These are phyloP conservation scores for Agrotis ipsilon DNA, from an alignment of 2,888 invertebrate genomes.

Conservation along the genomic window DNA sequence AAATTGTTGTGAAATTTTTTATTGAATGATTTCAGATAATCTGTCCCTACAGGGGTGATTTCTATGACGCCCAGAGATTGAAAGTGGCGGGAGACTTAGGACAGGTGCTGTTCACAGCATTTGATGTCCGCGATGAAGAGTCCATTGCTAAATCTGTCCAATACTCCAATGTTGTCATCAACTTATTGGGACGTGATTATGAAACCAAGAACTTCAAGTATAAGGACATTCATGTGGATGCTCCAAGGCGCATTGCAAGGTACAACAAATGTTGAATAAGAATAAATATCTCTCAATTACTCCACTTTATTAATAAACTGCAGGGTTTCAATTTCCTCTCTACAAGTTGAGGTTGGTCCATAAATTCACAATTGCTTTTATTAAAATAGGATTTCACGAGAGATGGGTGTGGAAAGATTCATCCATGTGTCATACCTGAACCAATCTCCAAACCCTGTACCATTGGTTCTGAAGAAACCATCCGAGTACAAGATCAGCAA, in stretches of 20 bases:
- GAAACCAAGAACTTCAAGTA: slow-evolving; percentile 97
- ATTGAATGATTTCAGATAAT: slow-evolving; percentile 93
- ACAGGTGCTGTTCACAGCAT: slow-evolving; percentile 97
- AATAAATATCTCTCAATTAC: background rate
- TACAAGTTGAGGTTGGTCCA: too few species aligned
- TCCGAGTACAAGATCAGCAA: slow-evolving; percentile 95
- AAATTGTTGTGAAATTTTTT: background rate
- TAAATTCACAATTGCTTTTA: background rate
- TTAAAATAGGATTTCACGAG: slow-evolving; percentile 76
- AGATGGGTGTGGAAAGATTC: slow-evolving; percentile 96
- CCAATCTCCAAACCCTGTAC: slow-evolving; percentile 93
- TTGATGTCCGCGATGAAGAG: slow-evolving; percentile 95
- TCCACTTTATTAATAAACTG: background rate
- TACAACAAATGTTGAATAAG: slow-evolving; percentile 66
- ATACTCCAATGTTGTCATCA: slow-evolving; percentile 99
- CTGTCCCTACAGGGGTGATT: slow-evolving; percentile 97
- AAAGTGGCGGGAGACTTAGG: slow-evolving; percentile 98
- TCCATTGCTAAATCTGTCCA: slow-evolving; percentile 96
- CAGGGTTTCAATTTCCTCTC: background rate
- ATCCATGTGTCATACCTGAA: slow-evolving; percentile 98
- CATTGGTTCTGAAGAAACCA: slow-evolving; percentile 93
- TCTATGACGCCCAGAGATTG: slow-evolving; percentile 94
- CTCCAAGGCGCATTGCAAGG: slow-evolving; percentile 96
- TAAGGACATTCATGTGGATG: slow-evolving; percentile 96
- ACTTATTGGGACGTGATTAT: slow-evolving; percentile 97